Percentiles rank a stretch among this genome's conserved stretches.
Conservation (phyloP, 2,888 invertebrate species). For the Apamea crenata region DNA sequence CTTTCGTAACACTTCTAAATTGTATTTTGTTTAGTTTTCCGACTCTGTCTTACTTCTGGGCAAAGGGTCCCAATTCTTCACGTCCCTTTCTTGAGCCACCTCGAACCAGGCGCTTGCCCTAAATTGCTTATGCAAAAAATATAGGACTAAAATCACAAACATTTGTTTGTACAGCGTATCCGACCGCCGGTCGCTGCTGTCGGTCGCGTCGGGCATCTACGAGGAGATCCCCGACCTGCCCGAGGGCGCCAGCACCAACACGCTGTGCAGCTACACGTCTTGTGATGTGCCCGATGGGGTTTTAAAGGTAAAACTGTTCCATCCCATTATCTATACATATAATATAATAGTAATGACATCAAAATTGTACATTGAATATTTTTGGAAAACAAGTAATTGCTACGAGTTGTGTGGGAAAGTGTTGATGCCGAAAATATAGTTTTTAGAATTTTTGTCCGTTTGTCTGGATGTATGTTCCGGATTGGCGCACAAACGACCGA, state of each 20-base stretch:
- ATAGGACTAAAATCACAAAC: background rate
- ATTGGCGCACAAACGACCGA: background rate
- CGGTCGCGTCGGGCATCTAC: conserved; percentile 92
- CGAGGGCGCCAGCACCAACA: conserved; percentile 38
- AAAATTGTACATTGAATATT: background rate
- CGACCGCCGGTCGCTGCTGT: conserved; percentile 90
- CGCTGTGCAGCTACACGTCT: conserved; percentile 67
- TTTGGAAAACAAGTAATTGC: background rate
- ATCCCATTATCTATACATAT: background rate
- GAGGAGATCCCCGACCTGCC: conserved; percentile 92
- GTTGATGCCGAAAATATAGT: background rate
- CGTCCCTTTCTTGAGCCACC: background rate
- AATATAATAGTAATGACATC: background rate
- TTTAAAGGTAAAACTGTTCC: conserved; percentile 53
- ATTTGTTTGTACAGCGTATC: conserved; percentile 70
- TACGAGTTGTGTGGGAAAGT: background rate
- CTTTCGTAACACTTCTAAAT: background rate
- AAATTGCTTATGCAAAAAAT: background rate
- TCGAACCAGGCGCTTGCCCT: background rate
- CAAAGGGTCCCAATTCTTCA: background rate
- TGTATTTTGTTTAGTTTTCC: background rate
- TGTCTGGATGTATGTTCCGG: background rate
- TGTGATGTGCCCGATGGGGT: conserved; percentile 66
- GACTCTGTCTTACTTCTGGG: background rate
- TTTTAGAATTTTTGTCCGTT: background rate